Base-by-base conservation (phyloP, 2,113 vertebrate genomes). In the Sclerurus mexicanus region DNA sequence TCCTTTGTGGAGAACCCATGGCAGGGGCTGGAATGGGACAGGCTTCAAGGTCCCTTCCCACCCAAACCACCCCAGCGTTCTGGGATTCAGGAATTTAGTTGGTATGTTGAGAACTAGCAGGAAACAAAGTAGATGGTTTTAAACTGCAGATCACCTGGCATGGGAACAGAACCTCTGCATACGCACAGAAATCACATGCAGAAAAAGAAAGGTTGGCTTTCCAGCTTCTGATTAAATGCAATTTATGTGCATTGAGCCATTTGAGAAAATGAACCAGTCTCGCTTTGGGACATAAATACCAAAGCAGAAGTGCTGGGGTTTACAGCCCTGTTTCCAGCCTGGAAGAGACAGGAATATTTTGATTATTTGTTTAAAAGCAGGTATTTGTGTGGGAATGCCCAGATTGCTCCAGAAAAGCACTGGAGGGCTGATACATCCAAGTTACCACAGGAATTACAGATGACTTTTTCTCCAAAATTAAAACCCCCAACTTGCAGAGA, bases 101-200 rank as follows among this genome's bases (percentile, higher is more conserved):
- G 69, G 49, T 35, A 12, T 5, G 55, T 22, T 80, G 37, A 8
- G 52, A 80, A 30, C 13, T 25, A 63, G 44, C 13, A 46, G 58
- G 68, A 90, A 69, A 2, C 7, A 12, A 28, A 72, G 2, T 40
- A 46, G 11, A 11, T 12, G 30, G n/a, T 4, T 85, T 62, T 64
- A 50, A 62, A 42, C 60, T 75, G 18, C 42, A 55, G 2, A 28
- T 46, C 37, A 55, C 25, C 13, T 66, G 52, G 16, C 7, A 3
- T 9, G 9, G 20, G 27, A 58, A 56, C 14, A 40, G 72, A 62
- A 73, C 18, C 13, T 1, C 27, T 23, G 31, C 15, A 6, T 27
- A 0, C 25, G 23, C 63, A n/a, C 14, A 18, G 2, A 64, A 64
- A 21, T 20, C 23, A 13, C 30, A 1, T 4, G 1, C 7, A 12